Evolutionary conservation across 2,113 vertebrate genomes (phyloP), one percentile per base, ranked within the genome.

Genomic region (Sorex araneus): DNA sequence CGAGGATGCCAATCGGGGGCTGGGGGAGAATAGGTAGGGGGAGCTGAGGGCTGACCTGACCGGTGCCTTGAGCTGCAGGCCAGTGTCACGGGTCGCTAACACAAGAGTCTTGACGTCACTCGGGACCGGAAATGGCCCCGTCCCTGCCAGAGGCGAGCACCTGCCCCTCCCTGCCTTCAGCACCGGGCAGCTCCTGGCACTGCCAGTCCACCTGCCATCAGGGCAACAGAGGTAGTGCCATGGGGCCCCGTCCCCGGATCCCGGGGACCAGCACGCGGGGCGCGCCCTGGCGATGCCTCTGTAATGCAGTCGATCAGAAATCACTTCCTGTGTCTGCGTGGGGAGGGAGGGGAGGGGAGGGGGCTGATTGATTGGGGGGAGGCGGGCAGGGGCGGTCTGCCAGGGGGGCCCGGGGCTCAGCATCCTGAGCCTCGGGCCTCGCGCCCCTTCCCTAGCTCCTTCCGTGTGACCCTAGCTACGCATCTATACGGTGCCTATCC

Each of bases 21-120:
- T 43, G 69, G 93, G 93, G 75, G 47, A 91, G 96, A 91, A 95
- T 95, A 92, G 69, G 92, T 93, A 95, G 96, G 95, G 96, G 95
- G 95, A 96, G 95, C 28, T 18, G 95, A 96, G 93, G 96, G 94
- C 95, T 95, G 93, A 95, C 95, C 93, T 93, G 21, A 91, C 96
- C 81, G 96, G 96, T 96, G 47, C 95, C 94, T 94, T 71, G 92
- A 94, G 91, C 75, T 93, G 96, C 95, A 97, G 96, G 96, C 95
- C 96, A 94, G 93, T 85, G 89, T 96, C 96, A 96, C 93, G 96
- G 95, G 95, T 96, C 96, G 94, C 96, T 93, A 96, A 96, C 93
- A 96, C 87, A 96, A 94, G 94, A 95, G 85, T 94, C 94, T 96
- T 95, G 94, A 96, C 93, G 93, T 96, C 95, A 96, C 95, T 95